Evolutionary conservation across 1,140 invertebrate genomes (phyloP).

Genomic region (Theocolax elegans): DNA sequence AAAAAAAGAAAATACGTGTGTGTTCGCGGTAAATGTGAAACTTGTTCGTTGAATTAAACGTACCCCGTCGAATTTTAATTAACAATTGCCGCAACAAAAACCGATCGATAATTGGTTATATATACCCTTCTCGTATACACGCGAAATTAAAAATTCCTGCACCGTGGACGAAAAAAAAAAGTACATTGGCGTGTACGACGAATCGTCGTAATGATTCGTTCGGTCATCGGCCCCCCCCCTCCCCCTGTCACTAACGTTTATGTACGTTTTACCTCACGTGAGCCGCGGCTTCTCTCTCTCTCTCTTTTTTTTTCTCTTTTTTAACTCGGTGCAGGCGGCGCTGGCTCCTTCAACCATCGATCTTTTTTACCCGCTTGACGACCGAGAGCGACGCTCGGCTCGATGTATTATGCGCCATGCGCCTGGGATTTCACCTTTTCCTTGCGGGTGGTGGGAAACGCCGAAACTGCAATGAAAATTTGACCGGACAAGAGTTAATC

Average conservation of each 20-base stretch:
- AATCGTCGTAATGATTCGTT: slow-evolving; percentile 2
- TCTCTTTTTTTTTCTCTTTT: neutral
- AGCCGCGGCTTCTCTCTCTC: neutral
- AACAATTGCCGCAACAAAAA: no score
- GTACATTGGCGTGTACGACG: slow-evolving; percentile 1
- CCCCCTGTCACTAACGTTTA: neutral
- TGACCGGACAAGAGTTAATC: no score
- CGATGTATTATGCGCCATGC: neutral
- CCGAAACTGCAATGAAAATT: no score
- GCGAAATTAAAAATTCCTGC: no score
- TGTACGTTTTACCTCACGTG: neutral
- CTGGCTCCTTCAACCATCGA: slow-evolving; percentile 23
- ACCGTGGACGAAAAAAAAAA: no score
- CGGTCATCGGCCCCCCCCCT: slow-evolving; percentile 17
- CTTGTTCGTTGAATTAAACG: no score
- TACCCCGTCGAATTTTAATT: no score
- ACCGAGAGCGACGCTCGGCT: neutral
- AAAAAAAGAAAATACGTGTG: no score
- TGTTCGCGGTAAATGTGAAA: no score
- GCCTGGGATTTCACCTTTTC: slow-evolving; percentile 6
- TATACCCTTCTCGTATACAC: no score
- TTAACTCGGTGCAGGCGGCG: neutral
- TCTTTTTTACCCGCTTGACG: slow-evolving; percentile 35
- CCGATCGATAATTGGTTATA: no score
- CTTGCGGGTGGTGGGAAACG: no score